Evolutionary conservation across 2,113 vertebrate species (phyloP).

Genomic region (Gobius niger): DNA sequence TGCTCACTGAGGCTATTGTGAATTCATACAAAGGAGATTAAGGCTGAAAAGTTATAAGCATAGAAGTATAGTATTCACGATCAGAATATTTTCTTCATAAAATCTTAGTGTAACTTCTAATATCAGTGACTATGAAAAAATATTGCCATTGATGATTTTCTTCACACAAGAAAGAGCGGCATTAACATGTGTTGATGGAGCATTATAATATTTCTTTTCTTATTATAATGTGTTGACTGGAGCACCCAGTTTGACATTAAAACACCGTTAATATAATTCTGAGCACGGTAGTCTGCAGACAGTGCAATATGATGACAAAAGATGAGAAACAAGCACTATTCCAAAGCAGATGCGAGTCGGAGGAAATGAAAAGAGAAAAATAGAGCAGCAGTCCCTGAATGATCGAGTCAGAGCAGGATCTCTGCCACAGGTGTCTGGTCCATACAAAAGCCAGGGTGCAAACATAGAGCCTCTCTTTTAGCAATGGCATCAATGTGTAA

Average conservation of each 20-base stretch:
- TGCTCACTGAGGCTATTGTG: not conserved
- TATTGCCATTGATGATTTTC: too few species aligned
- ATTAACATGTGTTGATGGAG: too few species aligned
- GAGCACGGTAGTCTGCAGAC: not conserved
- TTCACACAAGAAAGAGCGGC: too few species aligned
- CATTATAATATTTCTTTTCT: too few species aligned
- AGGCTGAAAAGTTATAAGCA: too few species aligned
- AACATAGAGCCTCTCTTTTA: not conserved
- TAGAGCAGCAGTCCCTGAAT: conserved; percentile 32
- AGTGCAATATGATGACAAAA: conserved; percentile 30
- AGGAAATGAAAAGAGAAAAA: conserved; percentile 47
- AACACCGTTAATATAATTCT: not conserved
- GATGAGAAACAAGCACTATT: conserved; percentile 36
- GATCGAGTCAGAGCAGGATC: conserved; percentile 55
- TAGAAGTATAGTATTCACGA: too few species aligned
- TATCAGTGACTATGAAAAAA: too few species aligned
- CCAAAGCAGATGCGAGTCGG: conserved; percentile 13
- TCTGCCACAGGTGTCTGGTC: conserved; percentile 62
- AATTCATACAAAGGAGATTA: too few species aligned
- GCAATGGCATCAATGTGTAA: too few species aligned
- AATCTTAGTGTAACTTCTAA: too few species aligned
- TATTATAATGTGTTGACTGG: not conserved
- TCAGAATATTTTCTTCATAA: too few species aligned
- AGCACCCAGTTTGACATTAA: not conserved
- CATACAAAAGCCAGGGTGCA: conserved; percentile 27